Base-by-base conservation (phyloP, 2,888 invertebrate species). In the Phania funesta region DNA sequence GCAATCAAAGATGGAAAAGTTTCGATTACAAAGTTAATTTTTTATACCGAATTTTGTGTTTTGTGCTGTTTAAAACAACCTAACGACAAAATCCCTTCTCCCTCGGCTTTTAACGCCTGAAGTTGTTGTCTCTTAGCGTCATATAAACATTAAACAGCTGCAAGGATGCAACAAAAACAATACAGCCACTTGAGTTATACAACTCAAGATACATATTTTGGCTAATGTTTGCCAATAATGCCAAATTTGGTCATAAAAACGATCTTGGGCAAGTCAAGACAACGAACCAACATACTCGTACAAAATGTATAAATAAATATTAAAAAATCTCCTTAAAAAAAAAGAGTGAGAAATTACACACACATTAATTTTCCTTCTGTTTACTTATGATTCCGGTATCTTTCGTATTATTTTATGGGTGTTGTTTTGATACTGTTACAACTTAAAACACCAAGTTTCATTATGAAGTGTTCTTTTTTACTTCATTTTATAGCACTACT, bases 321-420 rank as follows among this genome's bases (percentile, higher is more conserved):
- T 38, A 56, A 56, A 54, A 77, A 60, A 67, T 29, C 75, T n/a
- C 6, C 3, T n/a, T n/a, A n/a, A n/a, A n/a, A 8, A 3, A 76
- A 84, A 80, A 83, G 84, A 85, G 85, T 85, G 85, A 85, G 85
- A 85, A 85, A 85, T 85, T 85, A 85, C 84, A 84, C 85, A 84
- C 85, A 85, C 85, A 85, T 85, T 85, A 85, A 85, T 84, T 85
- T 78, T 73, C 62, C 60, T 65, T 73, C 78, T 79, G 78, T 73
- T 67, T 79, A 73, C 78, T 79, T 79, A 73, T 65, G 78, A 73
- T 52, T 78, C 38, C 48, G 50, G 65, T 71, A 65, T 64, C 60
- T 67, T 71, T 65, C 32, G 38, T 64, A 38, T 60, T 44, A 41
- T 50, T 71, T 71, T 71, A 64, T 67, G 71, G 58, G 50, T 73